phyloP scores from a whole-genome alignment of 2,797 vertebrate genomes.

The Schizopygopsis pylzovi region DNA sequence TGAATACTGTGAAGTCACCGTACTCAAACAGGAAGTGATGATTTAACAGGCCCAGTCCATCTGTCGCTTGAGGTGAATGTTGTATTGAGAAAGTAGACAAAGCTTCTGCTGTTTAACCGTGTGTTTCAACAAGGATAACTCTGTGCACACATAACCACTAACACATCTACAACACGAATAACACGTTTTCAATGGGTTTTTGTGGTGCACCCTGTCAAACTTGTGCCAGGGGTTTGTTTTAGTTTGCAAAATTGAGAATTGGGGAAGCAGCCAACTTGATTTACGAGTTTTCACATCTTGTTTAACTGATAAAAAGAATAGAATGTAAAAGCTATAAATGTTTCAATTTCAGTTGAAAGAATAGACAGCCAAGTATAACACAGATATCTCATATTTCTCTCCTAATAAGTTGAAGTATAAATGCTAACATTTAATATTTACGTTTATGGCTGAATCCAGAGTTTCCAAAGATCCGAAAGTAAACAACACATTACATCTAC shows the following conservation, averaged over 20 bases:
- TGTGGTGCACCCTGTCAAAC: background rate
- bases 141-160: slow-evolving; percentile 33
- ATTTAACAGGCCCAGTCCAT: slow-evolving; percentile 36
- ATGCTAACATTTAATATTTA: background rate
- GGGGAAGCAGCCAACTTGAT: background rate
- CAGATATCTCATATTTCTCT: background rate
- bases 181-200: background rate
- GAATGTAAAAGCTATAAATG: slow-evolving; percentile 18
- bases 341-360: slow-evolving; percentile 14
- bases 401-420: background rate
- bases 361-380: background rate
- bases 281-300: background rate
- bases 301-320: slow-evolving; percentile 1
- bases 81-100: slow-evolving; percentile 55
- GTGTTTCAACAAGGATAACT: slow-evolving; percentile 50
- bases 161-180: slow-evolving; percentile 35
- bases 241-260: background rate
- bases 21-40: slow-evolving; percentile 10
- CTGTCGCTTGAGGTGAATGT: slow-evolving; percentile 39
- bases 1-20: slow-evolving; percentile 12
- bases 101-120: slow-evolving; percentile 47
- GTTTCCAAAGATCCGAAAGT: background rate
- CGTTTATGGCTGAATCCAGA: background rate
- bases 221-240: background rate
- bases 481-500: background rate